Base-by-base conservation (phyloP, 2,888 invertebrate genomes). In the Cephus runcator region DNA sequence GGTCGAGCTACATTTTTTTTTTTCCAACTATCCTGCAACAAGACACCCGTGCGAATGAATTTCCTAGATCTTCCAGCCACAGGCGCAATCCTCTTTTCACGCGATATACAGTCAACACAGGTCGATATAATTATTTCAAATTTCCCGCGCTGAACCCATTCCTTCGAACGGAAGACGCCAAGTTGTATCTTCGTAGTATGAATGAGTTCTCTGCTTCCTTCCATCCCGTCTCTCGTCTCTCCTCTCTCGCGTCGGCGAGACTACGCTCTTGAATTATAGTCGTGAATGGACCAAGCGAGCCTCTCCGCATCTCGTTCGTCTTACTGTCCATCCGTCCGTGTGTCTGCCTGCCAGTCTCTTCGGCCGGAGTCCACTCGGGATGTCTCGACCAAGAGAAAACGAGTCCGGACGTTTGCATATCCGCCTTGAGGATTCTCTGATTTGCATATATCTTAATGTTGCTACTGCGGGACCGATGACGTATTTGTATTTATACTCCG, bases 201-300 rank as follows among this genome's bases (percentile, higher is more conserved):
- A 85, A 85, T 84, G 83, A 30, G 78, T 68, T 56, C 56, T 23
- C 56, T 56, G 56, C 56, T 56, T 9, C 23, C 56, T 56, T 77
- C 75, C 12, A 75, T 23, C 56, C 23, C 9, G 9, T 23, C 69
- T 33, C 75, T 15, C 75, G 4, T 0, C 56, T 56, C 71, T 71
- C 71, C 33, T 15, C 9, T 33, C 71, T 31, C 31, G 71, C 6
- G 31, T 23, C 71, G 73, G 75, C 74, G 6, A 69, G 34, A 34
- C 34, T 74, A 73, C 81, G 56, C 9, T 56, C 56, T 9, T 56
- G 56, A 82, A 83, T 83, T 81, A 79, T 82, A 81, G 75, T 82
- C 81, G 82, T 85, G 86, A 86, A 86, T 86, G 85, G 83, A 81
- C 80, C 81, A 73, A 75, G 77, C 77, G 78, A 73, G 56, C 9